A percentile compares a stretch with the other conserved stretches of the same genome.
phyloP scores from a whole-genome alignment of 2,888 invertebrate genomes.

The Pardosa pseudoannulata region DNA sequence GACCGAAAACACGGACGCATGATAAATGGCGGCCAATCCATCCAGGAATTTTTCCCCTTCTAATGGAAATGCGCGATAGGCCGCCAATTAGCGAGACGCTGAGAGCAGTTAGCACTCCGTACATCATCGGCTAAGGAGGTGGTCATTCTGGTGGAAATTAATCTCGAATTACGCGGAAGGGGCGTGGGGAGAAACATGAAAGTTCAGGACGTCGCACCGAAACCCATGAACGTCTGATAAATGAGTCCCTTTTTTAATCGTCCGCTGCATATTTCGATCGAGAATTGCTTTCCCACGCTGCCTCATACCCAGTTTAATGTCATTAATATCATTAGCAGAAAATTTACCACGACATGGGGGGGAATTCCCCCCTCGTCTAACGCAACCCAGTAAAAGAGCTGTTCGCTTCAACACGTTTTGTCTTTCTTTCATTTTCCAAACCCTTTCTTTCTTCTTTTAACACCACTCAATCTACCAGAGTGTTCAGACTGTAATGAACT shows the following conservation, averaged over 20 bases:
- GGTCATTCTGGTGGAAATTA: background rate
- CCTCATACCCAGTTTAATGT: background rate
- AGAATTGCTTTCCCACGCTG: background rate
- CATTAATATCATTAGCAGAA: background rate
- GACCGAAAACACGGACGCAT: background rate
- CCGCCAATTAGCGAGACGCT: background rate
- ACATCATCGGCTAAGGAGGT: background rate
- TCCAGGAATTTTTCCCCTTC: background rate
- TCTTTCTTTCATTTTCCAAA: too few species aligned
- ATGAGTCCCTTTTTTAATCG: background rate
- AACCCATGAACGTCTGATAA: background rate
- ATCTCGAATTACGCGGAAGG: background rate
- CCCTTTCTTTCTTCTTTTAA: too few species aligned
- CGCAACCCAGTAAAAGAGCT: too few species aligned
- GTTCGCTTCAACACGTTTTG: too few species aligned
- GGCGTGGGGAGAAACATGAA: background rate
- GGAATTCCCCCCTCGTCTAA: too few species aligned
- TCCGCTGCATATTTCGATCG: too few species aligned
- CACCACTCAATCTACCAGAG: too few species aligned
- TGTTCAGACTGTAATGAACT: too few species aligned
- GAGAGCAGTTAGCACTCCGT: background rate
- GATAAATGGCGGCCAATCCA: conserved; percentile 11
- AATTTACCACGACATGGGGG: too few species aligned
- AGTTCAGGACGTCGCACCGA: background rate
- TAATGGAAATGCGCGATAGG: conserved; percentile 3